Evolutionary conservation across 2,113 vertebrate species (phyloP).

Genomic region (Anhinga rufa): DNA sequence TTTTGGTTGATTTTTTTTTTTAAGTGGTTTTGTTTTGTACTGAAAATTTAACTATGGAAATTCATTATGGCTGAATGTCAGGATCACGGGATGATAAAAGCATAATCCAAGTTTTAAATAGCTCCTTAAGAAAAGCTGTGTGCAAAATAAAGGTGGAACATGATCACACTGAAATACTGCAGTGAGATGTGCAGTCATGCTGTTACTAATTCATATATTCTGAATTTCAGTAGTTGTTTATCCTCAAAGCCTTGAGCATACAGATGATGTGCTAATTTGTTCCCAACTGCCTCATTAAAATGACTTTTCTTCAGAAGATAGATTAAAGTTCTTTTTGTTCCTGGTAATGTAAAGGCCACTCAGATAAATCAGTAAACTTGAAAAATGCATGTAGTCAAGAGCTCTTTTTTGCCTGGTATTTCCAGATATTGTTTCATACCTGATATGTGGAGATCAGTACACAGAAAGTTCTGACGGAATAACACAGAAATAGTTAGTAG

Average conservation of each 20-base stretch:
- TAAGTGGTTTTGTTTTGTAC: background rate
- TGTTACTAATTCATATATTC: background rate
- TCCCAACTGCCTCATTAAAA: background rate
- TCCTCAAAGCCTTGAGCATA: background rate
- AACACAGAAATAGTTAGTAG: background rate
- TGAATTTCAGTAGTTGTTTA: background rate
- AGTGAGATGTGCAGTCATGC: background rate
- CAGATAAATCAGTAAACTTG: background rate
- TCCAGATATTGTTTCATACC: background rate
- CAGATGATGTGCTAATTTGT: background rate
- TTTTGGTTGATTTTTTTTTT: background rate
- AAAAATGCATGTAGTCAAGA: background rate
- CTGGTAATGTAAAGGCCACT: background rate
- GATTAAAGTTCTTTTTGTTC: background rate
- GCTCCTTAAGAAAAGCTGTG: background rate
- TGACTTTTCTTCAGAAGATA: background rate
- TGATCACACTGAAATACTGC: background rate
- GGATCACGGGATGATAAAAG: background rate
- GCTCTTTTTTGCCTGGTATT: background rate
- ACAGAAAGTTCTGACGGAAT: background rate
- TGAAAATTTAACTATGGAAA: constrained; percentile 6
- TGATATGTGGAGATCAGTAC: background rate
- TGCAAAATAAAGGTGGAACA: background rate
- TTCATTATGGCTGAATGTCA: background rate
- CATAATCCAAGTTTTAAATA: background rate